These are phyloP conservation scores for Orthosia incerta DNA, from an alignment of 2,888 invertebrate species.

Conservation along the genomic window DNA sequence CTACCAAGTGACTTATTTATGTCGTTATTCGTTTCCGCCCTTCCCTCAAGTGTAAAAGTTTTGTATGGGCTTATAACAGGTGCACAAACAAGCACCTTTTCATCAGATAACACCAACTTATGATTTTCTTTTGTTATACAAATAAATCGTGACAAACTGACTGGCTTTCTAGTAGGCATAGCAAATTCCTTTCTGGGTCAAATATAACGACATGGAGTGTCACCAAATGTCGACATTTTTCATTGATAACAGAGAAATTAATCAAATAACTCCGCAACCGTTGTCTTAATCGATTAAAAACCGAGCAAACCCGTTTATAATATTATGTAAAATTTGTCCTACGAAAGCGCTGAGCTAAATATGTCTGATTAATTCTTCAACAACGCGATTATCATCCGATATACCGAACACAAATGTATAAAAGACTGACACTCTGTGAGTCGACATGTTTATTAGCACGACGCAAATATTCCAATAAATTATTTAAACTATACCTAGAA, in stretches of 20 bases:
- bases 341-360: slow-evolving; percentile 60
- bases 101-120: neutral
- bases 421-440: slow-evolving; percentile 61
- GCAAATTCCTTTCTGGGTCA: neutral
- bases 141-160: neutral
- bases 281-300: slow-evolving; percentile 44
- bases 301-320: slow-evolving; percentile 50
- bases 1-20: neutral
- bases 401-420: slow-evolving; percentile 71
- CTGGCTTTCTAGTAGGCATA: neutral
- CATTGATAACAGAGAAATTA: slow-evolving; percentile 36
- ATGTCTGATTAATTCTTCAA: slow-evolving; percentile 72
- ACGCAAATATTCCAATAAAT: slow-evolving; percentile 78
- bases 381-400: slow-evolving; percentile 74
- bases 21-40: too few relatives aligned
- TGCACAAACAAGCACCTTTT: neutral
- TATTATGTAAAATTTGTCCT: slow-evolving; percentile 52
- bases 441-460: slow-evolving; percentile 81
- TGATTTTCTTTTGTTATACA: neutral
- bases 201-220: neutral
- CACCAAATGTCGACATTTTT: neutral
- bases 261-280: slow-evolving; percentile 40
- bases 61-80: neutral
- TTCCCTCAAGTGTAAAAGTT: neutral
- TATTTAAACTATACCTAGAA: slow-evolving; percentile 77